Percentiles rank a stretch among this genome's conserved stretches.
These are phyloP conservation scores for Tyrannus savana DNA, from an alignment of 2,113 vertebrate genomes.

Conservation along the genomic window DNA sequence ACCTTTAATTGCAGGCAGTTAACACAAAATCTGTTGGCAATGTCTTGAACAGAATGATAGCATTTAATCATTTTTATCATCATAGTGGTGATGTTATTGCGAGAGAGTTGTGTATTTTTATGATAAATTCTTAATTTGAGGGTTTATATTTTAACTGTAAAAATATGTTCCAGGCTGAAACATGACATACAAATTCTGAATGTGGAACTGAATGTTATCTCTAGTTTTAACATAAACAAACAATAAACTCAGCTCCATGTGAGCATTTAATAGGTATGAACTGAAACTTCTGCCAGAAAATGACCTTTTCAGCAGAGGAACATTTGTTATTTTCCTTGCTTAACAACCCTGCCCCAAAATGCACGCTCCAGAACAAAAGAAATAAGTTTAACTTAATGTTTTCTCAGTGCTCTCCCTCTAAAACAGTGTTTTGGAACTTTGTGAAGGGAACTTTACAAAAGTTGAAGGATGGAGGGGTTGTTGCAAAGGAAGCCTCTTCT, in stretches of 20 bases:
- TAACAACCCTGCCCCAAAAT: neutral
- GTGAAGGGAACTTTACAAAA: neutral
- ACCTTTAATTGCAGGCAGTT: conserved; percentile 53
- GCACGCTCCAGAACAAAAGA: neutral
- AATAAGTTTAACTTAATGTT: neutral
- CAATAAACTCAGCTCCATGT: neutral
- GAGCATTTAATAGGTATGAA: conserved; percentile 4
- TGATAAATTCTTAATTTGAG: conserved; percentile 48
- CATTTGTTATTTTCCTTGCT: neutral
- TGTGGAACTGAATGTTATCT: neutral
- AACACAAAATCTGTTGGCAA: conserved; percentile 37
- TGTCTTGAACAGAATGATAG: conserved; percentile 14
- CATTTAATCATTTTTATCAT: conserved; percentile 58
- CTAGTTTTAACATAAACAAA: neutral
- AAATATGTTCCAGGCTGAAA: conserved; percentile 16
- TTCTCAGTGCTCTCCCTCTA: neutral
- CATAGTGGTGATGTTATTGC: neutral
- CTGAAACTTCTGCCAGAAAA: neutral
- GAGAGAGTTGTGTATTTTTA: neutral
- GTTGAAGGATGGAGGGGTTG: neutral
- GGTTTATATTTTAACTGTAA: neutral
- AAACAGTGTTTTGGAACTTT: neutral
- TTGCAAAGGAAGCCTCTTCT: neutral
- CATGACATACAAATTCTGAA: neutral
- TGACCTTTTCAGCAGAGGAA: neutral